Evolutionary conservation across 2,888 invertebrate genomes (phyloP).

Genomic region (Isoperla grammatica): DNA sequence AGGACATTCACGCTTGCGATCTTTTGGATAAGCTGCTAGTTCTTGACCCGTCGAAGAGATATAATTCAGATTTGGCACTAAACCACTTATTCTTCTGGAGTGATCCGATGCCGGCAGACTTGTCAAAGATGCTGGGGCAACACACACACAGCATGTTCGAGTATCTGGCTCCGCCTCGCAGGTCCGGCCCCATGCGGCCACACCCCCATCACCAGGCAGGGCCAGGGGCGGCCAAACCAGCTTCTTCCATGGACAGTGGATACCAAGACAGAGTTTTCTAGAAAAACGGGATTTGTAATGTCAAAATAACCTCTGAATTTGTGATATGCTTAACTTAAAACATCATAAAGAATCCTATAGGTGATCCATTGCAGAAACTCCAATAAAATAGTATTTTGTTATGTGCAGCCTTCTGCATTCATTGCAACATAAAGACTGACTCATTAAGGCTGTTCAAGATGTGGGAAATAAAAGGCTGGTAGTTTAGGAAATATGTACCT

Average conservation of each 20-base stretch:
- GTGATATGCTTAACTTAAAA: too few relatives aligned
- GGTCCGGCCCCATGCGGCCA: conserved; percentile 61
- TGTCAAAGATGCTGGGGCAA: conserved; percentile 86
- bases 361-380: too few relatives aligned
- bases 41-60: conserved; percentile 83
- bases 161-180: conserved; percentile 71
- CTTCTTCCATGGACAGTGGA: conserved; percentile 63
- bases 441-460: too few relatives aligned
- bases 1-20: conserved; percentile 88
- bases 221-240: conserved; percentile 38
- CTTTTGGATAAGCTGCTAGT: conserved; percentile 86
- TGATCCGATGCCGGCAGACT: conserved; percentile 91
- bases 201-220: conserved; percentile 59
- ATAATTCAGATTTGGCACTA: conserved; percentile 84
- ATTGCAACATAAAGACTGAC: too few relatives aligned
- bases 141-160: conserved; percentile 94
- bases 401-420: too few relatives aligned
- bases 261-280: conserved; percentile 84
- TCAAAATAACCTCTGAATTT: too few relatives aligned
- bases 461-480: too few relatives aligned
- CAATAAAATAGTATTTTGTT: too few relatives aligned
- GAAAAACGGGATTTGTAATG: conserved; percentile 2
- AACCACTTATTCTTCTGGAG: conserved; percentile 99
- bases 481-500: too few relatives aligned
- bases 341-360: too few relatives aligned